A percentile compares a stretch with the other conserved stretches of the same genome.
phyloP scores from a whole-genome alignment of 2,797 vertebrate species.

The Okamejei kenojei region DNA sequence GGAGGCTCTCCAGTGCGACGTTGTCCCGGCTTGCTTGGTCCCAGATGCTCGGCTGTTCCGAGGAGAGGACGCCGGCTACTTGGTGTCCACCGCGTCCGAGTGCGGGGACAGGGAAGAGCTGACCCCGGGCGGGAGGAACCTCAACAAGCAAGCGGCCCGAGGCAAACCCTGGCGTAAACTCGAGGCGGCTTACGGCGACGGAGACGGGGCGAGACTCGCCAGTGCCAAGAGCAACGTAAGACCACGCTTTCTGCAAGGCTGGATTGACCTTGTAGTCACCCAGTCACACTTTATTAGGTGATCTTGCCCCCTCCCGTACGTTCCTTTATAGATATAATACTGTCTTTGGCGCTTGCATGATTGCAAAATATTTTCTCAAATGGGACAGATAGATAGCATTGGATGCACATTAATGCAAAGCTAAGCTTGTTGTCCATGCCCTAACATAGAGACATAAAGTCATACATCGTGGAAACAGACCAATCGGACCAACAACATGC shows the following conservation, averaged over 20 bases:
- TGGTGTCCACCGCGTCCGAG: neutral
- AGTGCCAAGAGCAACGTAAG: conserved; percentile 29
- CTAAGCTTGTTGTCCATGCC: too few species aligned
- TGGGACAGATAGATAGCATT: neutral
- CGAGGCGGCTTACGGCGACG: neutral
- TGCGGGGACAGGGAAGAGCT: conserved; percentile 16
- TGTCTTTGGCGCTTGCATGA: neutral
- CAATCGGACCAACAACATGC: too few species aligned
- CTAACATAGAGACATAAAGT: too few species aligned
- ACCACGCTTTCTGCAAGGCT: too few species aligned
- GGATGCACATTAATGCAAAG: neutral
- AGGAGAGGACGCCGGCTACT: neutral
- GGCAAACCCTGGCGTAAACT: conserved; percentile 10
- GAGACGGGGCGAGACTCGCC: neutral
- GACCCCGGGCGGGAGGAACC: neutral
- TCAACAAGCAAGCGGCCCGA: conserved; percentile 4
- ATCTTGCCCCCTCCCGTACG: neutral
- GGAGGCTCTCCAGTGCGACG: neutral
- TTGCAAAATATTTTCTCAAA: neutral
- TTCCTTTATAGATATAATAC: neutral
- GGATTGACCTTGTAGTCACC: neutral
- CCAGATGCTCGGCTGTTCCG: neutral
- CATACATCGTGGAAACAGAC: too few species aligned
- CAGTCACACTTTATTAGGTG: neutral
- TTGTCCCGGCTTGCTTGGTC: neutral